These are phyloP conservation scores for Strigamia transsilvanica DNA, from an alignment of 2,888 invertebrate species.

Conservation along the genomic window DNA sequence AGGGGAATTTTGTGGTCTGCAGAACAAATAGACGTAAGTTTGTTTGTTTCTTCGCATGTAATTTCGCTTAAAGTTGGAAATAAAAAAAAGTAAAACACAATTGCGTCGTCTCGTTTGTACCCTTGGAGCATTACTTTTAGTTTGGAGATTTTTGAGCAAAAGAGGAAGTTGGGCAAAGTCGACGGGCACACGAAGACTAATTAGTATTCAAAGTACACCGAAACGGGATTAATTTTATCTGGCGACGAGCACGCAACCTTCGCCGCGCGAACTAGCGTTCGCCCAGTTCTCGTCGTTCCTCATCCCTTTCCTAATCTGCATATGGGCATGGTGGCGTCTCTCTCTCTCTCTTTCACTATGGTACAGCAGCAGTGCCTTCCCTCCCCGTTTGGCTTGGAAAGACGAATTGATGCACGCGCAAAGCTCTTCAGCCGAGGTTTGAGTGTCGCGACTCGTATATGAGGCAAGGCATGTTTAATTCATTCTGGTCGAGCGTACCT, in stretches of 20 bases:
- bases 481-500: slow-evolving; percentile 36
- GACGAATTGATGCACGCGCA: slow-evolving; percentile 50
- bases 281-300: slow-evolving; percentile 36
- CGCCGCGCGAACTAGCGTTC: slow-evolving; percentile 46
- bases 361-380: slow-evolving; percentile 41
- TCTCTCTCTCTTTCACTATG: slow-evolving; percentile 26
- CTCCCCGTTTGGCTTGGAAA: slow-evolving; percentile 17
- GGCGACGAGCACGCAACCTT: slow-evolving; percentile 53
- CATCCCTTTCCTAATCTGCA: slow-evolving; percentile 53
- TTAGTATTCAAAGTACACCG: slow-evolving; percentile 55
- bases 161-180: slow-evolving; percentile 45
- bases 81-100: neutral
- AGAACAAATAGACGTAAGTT: slow-evolving; percentile 21
- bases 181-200: slow-evolving; percentile 50
- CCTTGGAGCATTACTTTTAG: neutral
- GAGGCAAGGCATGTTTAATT: slow-evolving; percentile 43
- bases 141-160: slow-evolving; percentile 35
- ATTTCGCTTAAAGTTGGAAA: neutral
- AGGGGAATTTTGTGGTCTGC: slow-evolving; percentile 32
- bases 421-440: slow-evolving; percentile 41
- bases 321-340: slow-evolving; percentile 48
- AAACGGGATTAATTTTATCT: slow-evolving; percentile 55
- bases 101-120: slow-evolving; percentile 10
- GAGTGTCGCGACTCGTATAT: slow-evolving; percentile 49
- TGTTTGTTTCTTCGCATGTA: neutral